Base-by-base conservation (phyloP, 2,113 vertebrate genomes). In the Dermatemys mawii region DNA sequence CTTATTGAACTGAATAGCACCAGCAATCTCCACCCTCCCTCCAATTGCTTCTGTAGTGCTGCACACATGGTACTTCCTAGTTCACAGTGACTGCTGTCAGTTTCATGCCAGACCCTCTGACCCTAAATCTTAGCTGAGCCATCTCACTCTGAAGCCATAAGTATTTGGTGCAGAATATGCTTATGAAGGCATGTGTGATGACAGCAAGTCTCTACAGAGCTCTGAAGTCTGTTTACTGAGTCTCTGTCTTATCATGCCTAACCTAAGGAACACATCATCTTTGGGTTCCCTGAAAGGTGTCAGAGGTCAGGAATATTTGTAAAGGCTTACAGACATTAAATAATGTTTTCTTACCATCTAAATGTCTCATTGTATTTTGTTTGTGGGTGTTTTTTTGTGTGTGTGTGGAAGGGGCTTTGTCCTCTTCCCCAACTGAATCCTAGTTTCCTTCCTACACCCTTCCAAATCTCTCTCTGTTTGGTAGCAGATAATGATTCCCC, bases 251-350 rank as follows among this genome's bases (percentile, higher is more conserved):
- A 8, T 51, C 73, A 55, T 0, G 1, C 49, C 0, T 0, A 16
- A 35, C 81, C 84, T 91, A 79, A n/a, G 29, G 16, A 0, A 0
- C 26, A 53, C 11, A 78, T 60, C 44, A 27, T 22, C 12, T 84
- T 12, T 4, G 3, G 50, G 7, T 48, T 76, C 90, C 79, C 86
- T 46, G 5, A 78, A 63, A 16, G 2, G 35, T 81, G 1, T 70
- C 0, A 10, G 67, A 73, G 87, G 90, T 96, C 92, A 95, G 95
- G 95, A 95, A 88, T 92, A 5, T 84, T 92, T 96, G 70, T 60
- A 13, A 53, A 82, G 27, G 16, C 81, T 90, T 90, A 35, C 46
- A 67, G 63, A 53, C 78, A 97, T 95, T 97, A 97, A 96, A 97
- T 2, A 2, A 3, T 76, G 46, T 89, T 55, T 83, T 83, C 53